These are phyloP conservation scores for Mustela lutreola DNA, from an alignment of 2,113 vertebrate species.

Conservation along the genomic window DNA sequence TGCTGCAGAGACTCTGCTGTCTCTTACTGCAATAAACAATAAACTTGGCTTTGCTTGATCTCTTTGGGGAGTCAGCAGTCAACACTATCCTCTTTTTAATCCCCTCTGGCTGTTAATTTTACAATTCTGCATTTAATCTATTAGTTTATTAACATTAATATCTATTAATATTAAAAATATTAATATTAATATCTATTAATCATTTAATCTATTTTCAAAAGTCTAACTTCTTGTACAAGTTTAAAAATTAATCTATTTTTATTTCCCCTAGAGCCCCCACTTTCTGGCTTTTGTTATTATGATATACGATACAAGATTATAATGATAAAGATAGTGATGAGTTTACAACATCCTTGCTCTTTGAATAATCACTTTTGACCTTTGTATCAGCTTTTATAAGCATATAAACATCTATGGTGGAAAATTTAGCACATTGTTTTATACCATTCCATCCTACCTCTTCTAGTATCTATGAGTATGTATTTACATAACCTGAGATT, in stretches of 20 bases:
- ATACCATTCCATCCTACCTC: neutral
- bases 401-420: neutral
- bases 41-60: neutral
- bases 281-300: neutral
- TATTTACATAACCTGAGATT: neutral
- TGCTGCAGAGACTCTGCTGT: neutral
- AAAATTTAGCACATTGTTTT: neutral
- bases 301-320: neutral
- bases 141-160: no score
- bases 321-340: neutral
- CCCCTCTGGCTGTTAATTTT: neutral
- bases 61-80: neutral
- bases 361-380: neutral
- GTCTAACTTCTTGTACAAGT: neutral
- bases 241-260: neutral
- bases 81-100: neutral
- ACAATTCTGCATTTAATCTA: neutral
- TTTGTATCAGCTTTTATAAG: neutral
- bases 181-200: no score
- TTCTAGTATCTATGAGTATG: neutral
- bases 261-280: neutral
- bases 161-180: no score
- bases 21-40: accelerated
- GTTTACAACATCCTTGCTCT: neutral
- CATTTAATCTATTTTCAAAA: neutral